phyloP scores from a whole-genome alignment of 30 jellyfish, hydroid and myxozoan species.

The Aurelia sp. region DNA sequence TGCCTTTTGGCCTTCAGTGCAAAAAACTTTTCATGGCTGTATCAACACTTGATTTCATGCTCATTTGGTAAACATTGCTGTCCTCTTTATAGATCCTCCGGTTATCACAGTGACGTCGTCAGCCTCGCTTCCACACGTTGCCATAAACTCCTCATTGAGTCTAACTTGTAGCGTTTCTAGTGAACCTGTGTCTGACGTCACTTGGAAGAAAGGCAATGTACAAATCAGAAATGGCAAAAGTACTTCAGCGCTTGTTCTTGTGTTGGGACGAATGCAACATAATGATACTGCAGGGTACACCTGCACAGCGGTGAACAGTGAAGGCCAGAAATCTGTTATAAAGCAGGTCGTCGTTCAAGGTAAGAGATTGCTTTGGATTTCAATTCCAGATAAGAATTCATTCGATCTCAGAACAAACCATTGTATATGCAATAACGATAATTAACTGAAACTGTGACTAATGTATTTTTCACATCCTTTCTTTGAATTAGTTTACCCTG shows the following conservation, averaged over 20 bases:
- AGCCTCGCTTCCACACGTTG: neutral
- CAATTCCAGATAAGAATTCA: no score
- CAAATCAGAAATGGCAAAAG: neutral
- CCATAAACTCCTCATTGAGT: neutral
- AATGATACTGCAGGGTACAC: conserved; percentile 1
- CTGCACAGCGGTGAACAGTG: conserved; percentile 11
- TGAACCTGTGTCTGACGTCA: conserved; percentile 22
- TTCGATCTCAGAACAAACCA: no score
- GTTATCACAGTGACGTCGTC: conserved; percentile 25
- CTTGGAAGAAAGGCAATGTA: neutral
- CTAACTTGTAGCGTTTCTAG: conserved; percentile 7
- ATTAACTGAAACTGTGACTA: no score
- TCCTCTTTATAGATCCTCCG: conserved; percentile 16
- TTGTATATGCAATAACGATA: no score
- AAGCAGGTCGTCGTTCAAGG: conserved; percentile 45
- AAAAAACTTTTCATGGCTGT: no score
- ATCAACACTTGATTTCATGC: no score
- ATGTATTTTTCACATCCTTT: no score
- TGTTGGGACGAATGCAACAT: neutral
- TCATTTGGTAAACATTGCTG: neutral
- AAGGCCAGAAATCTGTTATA: neutral
- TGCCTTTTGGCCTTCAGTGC: no score
- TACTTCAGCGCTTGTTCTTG: neutral
- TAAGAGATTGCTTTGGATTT: neutral
- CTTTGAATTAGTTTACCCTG: no score